phyloP scores from a whole-genome alignment of 2,888 invertebrate genomes.

The Antheraea assamensis region DNA sequence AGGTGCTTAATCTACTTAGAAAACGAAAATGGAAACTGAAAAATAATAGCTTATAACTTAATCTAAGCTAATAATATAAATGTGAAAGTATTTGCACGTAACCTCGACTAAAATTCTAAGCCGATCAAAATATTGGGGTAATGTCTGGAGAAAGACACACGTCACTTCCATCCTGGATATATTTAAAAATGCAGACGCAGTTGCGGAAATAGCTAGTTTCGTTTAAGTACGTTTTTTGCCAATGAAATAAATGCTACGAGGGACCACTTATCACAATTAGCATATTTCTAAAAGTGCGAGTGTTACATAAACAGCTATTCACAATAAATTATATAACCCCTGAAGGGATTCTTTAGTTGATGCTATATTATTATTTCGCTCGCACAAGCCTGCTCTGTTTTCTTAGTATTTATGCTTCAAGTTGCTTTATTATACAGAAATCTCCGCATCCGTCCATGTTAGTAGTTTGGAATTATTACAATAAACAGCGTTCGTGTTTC shows the following conservation, averaged over 20 bases:
- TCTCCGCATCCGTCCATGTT: neutral
- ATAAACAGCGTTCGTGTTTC: constrained; percentile 9
- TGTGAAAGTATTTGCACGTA: too few relatives aligned
- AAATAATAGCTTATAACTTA: too few relatives aligned
- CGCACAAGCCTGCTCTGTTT: neutral
- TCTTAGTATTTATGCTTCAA: constrained; percentile 8
- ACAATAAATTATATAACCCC: neutral
- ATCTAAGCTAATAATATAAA: too few relatives aligned
- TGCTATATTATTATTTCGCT: neutral
- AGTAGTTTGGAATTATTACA: neutral
- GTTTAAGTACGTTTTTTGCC: neutral
- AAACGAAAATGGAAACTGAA: too few relatives aligned
- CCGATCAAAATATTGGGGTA: too few relatives aligned
- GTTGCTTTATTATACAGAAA: constrained; percentile 13
- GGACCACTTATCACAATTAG: neutral
- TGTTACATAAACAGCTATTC: neutral
- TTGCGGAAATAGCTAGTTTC: neutral
- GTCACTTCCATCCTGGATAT: too few relatives aligned
- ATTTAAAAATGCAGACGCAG: neutral
- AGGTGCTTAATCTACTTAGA: too few relatives aligned
- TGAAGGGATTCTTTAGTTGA: neutral
- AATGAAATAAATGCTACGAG: neutral
- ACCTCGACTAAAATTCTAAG: too few relatives aligned
- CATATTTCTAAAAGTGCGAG: neutral
- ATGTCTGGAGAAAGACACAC: too few relatives aligned